Evolutionary conservation across 1,140 invertebrate genomes (phyloP).

Genomic region (Augochlora pura): DNA sequence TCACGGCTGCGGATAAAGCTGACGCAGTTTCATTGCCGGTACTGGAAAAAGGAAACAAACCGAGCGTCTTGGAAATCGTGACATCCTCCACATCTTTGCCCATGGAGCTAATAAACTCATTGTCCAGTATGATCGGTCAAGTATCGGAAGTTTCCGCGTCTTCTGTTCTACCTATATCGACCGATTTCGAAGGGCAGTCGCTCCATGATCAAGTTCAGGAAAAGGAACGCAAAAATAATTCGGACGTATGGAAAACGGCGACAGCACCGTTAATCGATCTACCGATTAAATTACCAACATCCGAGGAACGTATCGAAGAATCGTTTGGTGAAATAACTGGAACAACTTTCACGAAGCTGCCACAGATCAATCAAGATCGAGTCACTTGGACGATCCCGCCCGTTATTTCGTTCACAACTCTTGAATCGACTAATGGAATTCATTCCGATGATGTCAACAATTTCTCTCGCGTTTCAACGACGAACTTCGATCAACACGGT

Average conservation of each 20-base stretch:
- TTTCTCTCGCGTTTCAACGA: no score
- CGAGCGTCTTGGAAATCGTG: conserved; percentile 9
- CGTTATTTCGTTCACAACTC: no score
- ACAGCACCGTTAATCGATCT: background rate
- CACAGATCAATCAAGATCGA: background rate
- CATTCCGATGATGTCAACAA: background rate
- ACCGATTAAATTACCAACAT: background rate
- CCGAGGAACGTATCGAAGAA: background rate
- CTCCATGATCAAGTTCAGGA: no score
- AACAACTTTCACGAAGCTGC: background rate
- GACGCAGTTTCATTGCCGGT: no score
- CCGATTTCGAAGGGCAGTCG: background rate
- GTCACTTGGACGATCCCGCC: background rate
- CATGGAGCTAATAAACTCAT: conserved; percentile 71
- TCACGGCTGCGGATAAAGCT: background rate
- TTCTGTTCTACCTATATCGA: background rate
- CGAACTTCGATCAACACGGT: background rate
- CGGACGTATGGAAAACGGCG: background rate
- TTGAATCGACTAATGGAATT: no score
- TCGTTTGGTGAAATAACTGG: background rate
- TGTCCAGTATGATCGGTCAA: conserved; percentile 75
- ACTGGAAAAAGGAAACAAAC: conserved; percentile 6
- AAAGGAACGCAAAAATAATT: background rate
- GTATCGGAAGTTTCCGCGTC: conserved; percentile 62
- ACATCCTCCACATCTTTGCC: conserved; percentile 57